These are phyloP conservation scores for Acronicta leporina DNA, from an alignment of 2,888 invertebrate species.

Conservation along the genomic window DNA sequence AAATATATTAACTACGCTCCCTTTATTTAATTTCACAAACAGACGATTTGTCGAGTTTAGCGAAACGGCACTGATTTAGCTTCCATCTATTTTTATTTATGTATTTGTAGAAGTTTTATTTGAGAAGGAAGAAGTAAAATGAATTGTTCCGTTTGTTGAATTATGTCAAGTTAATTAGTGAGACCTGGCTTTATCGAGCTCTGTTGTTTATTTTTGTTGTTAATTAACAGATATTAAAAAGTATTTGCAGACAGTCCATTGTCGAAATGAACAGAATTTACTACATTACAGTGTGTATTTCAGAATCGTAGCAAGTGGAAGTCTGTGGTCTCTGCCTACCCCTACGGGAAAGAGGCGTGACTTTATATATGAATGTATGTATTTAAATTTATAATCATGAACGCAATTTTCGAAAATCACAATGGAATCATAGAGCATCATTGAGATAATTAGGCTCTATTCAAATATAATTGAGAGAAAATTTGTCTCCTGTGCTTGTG, in stretches of 20 bases:
- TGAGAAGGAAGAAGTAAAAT: conserved; percentile 47
- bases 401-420: conserved; percentile 40
- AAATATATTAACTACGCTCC: conserved; percentile 68
- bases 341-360: too few species aligned
- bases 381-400: conserved; percentile 28
- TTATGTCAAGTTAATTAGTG: conserved; percentile 62
- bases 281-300: conserved; percentile 28
- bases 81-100: conserved; percentile 43
- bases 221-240: conserved; percentile 44
- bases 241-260: conserved; percentile 22
- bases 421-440: conserved; percentile 28
- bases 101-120: conserved; percentile 49
- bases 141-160: conserved; percentile 54
- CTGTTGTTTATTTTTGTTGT: conserved; percentile 55
- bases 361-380: too few species aligned
- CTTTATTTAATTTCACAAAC: conserved; percentile 47
- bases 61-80: conserved; percentile 42
- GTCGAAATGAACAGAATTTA: conserved; percentile 29
- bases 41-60: conserved; percentile 43
- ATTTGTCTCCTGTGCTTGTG: conserved; percentile 22
- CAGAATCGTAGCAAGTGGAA: too few species aligned
- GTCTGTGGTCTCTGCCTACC: too few species aligned
- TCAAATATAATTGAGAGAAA: conserved; percentile 28
- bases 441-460: conserved; percentile 44
- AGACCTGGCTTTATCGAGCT: conserved; percentile 39